phyloP scores from a whole-genome alignment of 1,140 invertebrate species.

The Brevipalpus yothersi region DNA sequence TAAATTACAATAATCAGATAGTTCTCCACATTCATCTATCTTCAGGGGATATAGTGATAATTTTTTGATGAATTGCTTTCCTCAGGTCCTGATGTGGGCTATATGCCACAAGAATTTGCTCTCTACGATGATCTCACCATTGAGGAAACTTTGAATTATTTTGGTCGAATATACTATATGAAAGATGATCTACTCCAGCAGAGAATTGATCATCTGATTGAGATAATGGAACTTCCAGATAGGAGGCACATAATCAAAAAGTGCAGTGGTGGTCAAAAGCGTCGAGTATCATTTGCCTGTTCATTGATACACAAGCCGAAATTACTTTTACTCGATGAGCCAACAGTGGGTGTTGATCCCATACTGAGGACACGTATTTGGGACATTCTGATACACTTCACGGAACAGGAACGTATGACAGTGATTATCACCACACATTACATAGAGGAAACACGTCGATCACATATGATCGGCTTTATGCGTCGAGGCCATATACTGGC shows the following conservation, averaged over 20 bases:
- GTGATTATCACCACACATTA: constrained; percentile 24
- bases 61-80: neutral
- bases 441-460: constrained; percentile 21
- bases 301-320: constrained; percentile 78
- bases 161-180: constrained; percentile 83
- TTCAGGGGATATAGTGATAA: too few species aligned
- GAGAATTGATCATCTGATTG: constrained; percentile 56
- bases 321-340: constrained; percentile 75
- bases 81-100: constrained; percentile 8
- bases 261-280: constrained; percentile 64
- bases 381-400: constrained; percentile 52
- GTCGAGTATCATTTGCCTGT: constrained; percentile 70
- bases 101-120: constrained; percentile 37
- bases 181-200: constrained; percentile 20
- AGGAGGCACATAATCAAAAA: constrained; percentile 15
- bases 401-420: constrained; percentile 32
- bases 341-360: constrained; percentile 75
- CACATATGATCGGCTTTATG: constrained; percentile 26
- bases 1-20: too few species aligned
- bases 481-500: constrained; percentile 28
- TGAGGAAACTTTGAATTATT: constrained; percentile 77
- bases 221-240: constrained; percentile 62
- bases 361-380: constrained; percentile 42
- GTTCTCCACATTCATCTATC: too few species aligned
- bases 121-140: constrained; percentile 83